Conservation (phyloP, 2,888 invertebrate species). For the Stegophylla sp. region DNA sequence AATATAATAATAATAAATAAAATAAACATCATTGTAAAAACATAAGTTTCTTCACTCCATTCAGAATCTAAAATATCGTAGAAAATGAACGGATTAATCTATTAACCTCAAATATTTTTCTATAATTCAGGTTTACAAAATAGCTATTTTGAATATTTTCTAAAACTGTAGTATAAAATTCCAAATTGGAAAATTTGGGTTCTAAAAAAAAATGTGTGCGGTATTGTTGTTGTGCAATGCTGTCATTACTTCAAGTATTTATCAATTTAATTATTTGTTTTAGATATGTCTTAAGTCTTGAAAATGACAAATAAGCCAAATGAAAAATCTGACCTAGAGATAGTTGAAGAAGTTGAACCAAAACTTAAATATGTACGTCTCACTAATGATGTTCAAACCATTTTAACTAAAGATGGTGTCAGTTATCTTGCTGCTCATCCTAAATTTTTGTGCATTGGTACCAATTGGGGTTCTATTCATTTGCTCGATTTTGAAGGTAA, state of each 20-base stretch:
- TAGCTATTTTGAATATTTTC: too few relatives aligned
- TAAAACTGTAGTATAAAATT: too few relatives aligned
- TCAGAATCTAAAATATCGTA: too few relatives aligned
- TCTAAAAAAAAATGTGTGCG: too few relatives aligned
- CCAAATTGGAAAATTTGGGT: too few relatives aligned
- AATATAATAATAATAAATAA: too few relatives aligned
- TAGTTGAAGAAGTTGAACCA: constrained; percentile 76
- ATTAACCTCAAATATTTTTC: too few relatives aligned
- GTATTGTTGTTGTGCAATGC: too few relatives aligned
- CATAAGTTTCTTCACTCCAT: too few relatives aligned
- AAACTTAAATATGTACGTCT: constrained; percentile 90
- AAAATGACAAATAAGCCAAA: constrained; percentile 38
- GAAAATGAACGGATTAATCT: too few relatives aligned
- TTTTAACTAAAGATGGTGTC: constrained; percentile 84
- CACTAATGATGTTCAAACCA: constrained; percentile 83
- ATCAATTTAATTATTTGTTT: constrained; percentile 18
- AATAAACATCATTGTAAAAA: too few relatives aligned
- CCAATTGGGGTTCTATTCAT: constrained; percentile 89
- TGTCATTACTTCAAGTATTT: background rate
- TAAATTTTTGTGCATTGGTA: constrained; percentile 80
- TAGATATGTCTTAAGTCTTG: background rate
- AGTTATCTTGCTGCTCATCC: constrained; percentile 93
- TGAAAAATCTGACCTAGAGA: constrained; percentile 39
- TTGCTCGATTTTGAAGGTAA: constrained; percentile 93
- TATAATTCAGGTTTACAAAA: too few relatives aligned